Evolutionary conservation across 2,888 invertebrate genomes (phyloP).

Genomic region (Meliscaeva auricollis): DNA sequence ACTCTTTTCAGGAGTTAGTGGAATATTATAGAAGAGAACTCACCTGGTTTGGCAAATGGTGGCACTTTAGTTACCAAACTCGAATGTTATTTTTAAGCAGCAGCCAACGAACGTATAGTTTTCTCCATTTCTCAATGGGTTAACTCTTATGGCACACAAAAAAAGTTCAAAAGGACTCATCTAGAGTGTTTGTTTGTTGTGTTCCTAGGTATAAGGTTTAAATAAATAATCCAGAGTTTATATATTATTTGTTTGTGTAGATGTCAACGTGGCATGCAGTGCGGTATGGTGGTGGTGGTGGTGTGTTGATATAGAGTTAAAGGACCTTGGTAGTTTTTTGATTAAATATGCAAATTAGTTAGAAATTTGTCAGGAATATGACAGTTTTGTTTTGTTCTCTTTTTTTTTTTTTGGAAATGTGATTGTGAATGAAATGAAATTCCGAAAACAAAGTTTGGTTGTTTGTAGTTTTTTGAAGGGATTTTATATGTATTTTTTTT

Average conservation of each 20-base stretch:
- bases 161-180: conserved; percentile 26
- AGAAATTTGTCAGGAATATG: conserved; percentile 50
- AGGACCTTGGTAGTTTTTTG: conserved; percentile 49
- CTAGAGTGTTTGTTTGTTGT: not conserved
- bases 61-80: conserved; percentile 12
- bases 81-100: conserved; percentile 14
- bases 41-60: conserved; percentile 26
- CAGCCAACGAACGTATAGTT: not conserved
- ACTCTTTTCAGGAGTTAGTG: too few relatives aligned
- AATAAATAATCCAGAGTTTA: conserved; percentile 9
- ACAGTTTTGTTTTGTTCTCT: not conserved
- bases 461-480: not conserved
- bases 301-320: not conserved
- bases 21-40: not conserved
- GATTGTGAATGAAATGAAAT: not conserved
- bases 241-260: not conserved
- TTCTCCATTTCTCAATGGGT: not conserved
- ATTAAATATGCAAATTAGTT: conserved; percentile 70
- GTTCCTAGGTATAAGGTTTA: conserved; percentile 1
- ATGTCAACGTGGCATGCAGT: not conserved
- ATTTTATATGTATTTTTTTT: not conserved
- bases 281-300: not conserved
- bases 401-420: not conserved
- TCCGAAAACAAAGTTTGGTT: not conserved
- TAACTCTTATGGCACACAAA: conserved; percentile 22